These are phyloP conservation scores for Heliothis peltigera DNA, from an alignment of 2,888 invertebrate genomes.

Conservation along the genomic window DNA sequence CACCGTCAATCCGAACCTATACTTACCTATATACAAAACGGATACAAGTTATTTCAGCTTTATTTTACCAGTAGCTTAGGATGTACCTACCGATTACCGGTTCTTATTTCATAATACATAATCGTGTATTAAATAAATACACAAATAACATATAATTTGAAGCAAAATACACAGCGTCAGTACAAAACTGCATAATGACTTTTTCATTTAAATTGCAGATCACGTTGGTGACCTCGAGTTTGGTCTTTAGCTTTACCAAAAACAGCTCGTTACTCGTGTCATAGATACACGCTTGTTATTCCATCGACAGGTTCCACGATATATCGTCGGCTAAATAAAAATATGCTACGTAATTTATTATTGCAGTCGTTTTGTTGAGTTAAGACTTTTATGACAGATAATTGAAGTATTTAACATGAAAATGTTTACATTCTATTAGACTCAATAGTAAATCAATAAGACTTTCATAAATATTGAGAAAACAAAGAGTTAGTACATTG, in stretches of 20 bases:
- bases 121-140: background rate
- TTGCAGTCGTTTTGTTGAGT: too few relatives aligned
- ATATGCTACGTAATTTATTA: conserved; percentile 10
- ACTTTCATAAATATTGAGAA: too few relatives aligned
- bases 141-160: background rate
- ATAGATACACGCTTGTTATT: conserved; percentile 67
- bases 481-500: too few relatives aligned
- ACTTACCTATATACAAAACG: too few relatives aligned
- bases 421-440: too few relatives aligned
- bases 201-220: conserved; percentile 67
- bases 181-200: background rate
- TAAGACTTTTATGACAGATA: too few relatives aligned
- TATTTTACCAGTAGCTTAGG: too few relatives aligned
- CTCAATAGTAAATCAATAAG: too few relatives aligned
- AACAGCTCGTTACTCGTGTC: conserved; percentile 67
- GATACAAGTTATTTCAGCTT: too few relatives aligned
- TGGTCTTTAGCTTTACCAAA: conserved; percentile 65
- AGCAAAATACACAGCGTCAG: background rate
- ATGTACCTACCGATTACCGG: too few relatives aligned
- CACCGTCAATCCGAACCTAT: background rate
- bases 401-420: too few relatives aligned
- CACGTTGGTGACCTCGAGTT: conserved; percentile 72
- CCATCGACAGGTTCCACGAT: conserved; percentile 11
- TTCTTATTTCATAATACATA: background rate
- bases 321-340: conserved; percentile 17